A percentile compares a stretch with the other conserved stretches of the same genome.
Evolutionary conservation across 2,888 invertebrate genomes (phyloP).

Genomic region (Drosophila pullipes): DNA sequence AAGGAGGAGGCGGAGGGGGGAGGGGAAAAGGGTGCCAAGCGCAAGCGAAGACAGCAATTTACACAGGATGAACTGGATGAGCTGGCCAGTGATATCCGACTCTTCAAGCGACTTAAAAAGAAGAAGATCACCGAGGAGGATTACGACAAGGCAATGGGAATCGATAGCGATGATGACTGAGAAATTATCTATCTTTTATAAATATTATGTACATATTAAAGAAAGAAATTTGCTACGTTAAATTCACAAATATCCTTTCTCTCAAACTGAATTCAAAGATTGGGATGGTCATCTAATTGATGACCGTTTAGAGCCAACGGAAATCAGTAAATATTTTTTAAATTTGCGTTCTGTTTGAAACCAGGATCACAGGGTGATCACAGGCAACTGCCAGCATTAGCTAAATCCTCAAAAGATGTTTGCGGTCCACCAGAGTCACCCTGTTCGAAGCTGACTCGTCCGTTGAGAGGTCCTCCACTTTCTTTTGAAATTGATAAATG

Average conservation of each 20-base stretch:
- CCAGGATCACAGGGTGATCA: neutral
- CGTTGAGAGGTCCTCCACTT: too few species aligned
- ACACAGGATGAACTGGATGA: conserved; percentile 91
- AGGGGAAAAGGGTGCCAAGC: conserved; percentile 78
- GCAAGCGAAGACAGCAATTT: conserved; percentile 87
- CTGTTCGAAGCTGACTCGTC: neutral
- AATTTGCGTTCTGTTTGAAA: neutral
- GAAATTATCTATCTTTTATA: conserved; percentile 34
- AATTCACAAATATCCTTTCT: neutral
- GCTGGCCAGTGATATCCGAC: conserved; percentile 91
- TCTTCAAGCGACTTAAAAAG: conserved; percentile 94
- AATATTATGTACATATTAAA: conserved; percentile 30
- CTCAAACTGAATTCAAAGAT: neutral
- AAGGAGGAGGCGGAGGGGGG: conserved; percentile 78
- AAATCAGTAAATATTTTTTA: too few species aligned
- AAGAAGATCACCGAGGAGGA: conserved; percentile 91
- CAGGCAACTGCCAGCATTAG: neutral
- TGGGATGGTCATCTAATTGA: neutral
- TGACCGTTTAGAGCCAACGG: neutral
- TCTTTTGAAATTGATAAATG: neutral
- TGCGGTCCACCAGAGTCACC: neutral
- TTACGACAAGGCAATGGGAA: conserved; percentile 88
- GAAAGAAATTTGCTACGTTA: neutral
- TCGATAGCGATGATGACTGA: conserved; percentile 65
- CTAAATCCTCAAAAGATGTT: neutral